phyloP scores from a whole-genome alignment of 2,888 invertebrate species.

The Antheraea assamensis region DNA sequence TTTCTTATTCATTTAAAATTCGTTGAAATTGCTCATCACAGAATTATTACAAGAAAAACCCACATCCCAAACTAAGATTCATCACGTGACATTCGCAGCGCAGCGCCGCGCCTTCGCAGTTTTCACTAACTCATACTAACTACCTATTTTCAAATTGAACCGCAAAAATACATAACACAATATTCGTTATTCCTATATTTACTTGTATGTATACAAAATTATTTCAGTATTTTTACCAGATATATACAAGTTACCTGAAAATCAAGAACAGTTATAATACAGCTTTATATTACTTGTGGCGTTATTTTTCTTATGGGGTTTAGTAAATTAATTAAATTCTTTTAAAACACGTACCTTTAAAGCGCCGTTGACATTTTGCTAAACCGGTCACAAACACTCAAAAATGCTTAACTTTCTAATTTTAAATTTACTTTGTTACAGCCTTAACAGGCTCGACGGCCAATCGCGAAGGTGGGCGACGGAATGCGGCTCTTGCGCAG shows the following conservation, averaged over 20 bases:
- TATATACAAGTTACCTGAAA: neutral
- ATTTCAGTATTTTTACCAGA: neutral
- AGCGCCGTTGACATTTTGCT: constrained; percentile 42
- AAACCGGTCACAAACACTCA: constrained; percentile 48
- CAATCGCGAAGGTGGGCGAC: constrained; percentile 70
- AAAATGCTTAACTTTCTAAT: constrained; percentile 64
- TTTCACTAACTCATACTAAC: neutral
- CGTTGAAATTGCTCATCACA: neutral
- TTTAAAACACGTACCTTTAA: constrained; percentile 40
- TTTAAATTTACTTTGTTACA: constrained; percentile 54
- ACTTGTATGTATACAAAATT: neutral
- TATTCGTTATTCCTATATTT: neutral
- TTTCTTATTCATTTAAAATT: neutral
- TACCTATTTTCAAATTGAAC: neutral
- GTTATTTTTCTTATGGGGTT: neutral
- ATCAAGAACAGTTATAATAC: neutral
- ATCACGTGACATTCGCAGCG: neutral
- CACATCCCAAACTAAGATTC: neutral
- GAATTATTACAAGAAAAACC: neutral
- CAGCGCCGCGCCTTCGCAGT: neutral
- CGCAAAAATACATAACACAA: neutral
- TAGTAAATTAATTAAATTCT: neutral
- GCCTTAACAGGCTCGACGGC: constrained; percentile 69
- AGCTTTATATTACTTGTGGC: neutral
- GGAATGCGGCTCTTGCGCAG: constrained; percentile 80